A percentile compares a stretch with the other conserved stretches of the same genome.
These are phyloP conservation scores for Chorisops tibialis DNA, from an alignment of 2,888 invertebrate species.

Conservation along the genomic window DNA sequence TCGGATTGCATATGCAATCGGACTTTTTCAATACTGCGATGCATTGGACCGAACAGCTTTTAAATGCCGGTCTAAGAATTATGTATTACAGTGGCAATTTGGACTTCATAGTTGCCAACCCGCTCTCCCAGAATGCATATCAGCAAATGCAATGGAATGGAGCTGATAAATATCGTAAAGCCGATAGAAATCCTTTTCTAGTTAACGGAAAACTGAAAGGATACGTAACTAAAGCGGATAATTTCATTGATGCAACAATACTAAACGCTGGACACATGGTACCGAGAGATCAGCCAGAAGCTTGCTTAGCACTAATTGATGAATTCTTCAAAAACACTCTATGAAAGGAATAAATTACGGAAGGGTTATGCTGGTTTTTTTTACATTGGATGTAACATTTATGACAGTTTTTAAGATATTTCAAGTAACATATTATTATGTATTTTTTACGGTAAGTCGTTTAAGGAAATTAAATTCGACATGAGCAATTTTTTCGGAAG, in stretches of 20 bases:
- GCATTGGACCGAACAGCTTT: constrained; percentile 55
- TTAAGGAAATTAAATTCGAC: too few relatives aligned
- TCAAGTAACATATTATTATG: too few relatives aligned
- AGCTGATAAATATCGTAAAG: constrained; percentile 53
- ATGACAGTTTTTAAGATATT: too few relatives aligned
- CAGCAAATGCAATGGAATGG: constrained; percentile 54
- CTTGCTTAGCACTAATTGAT: constrained; percentile 59
- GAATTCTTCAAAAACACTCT: constrained; percentile 54
- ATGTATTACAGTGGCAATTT: constrained; percentile 54
- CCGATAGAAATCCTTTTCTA: constrained; percentile 52
- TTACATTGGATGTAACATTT: too few relatives aligned
- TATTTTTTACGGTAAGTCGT: too few relatives aligned
- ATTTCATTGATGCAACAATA: constrained; percentile 60
- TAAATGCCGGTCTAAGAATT: constrained; percentile 54
- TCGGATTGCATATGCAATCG: constrained; percentile 55
- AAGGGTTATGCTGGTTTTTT: too few relatives aligned
- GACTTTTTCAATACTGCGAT: constrained; percentile 61
- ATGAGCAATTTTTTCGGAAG: too few relatives aligned
- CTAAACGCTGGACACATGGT: constrained; percentile 67
- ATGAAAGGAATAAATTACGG: constrained; percentile 28
- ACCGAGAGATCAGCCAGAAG: constrained; percentile 61
- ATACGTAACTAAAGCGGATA: constrained; percentile 57
- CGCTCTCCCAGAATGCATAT: constrained; percentile 59
- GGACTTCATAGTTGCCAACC: constrained; percentile 66
- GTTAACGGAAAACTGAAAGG: constrained; percentile 56